Evolutionary conservation across 1,140 invertebrate species (phyloP), one percentile per base, ranked within the genome.

Genomic region (Harpegnathos saltator): DNA sequence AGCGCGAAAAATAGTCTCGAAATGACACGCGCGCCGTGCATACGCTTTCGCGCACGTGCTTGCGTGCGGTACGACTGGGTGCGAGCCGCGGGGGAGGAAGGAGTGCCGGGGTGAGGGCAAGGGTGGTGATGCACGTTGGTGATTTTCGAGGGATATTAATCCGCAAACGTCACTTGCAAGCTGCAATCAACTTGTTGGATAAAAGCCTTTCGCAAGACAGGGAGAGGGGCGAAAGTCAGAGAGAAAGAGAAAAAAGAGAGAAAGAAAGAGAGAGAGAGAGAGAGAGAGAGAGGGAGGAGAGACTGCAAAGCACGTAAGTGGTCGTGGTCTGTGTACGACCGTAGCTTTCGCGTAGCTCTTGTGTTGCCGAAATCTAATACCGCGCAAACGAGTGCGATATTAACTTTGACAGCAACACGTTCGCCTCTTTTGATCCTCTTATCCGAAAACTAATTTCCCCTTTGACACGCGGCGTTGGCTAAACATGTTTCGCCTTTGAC

Each of bases 381-480:
- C n/a, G 56, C 11, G 62, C 68, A 74, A 83, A 62, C 44, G 33
- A 71, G 56, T 58, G 44, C 48, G 73, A 87, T 87, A 83, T 83
- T 78, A 78, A 83, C 68, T 83, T 85, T 44, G 19, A 62, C 78
- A 54, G 56, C 58, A 54, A 82, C 78, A 62, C 38, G 15, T 59
- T 61, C 19, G 4, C 29, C 66, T 85, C 80, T 83, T 83, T 72
- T 86, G 72, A 86, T 65, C 56, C 73, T 52, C 62, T 84, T 86
- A 83, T 78, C 56, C 68, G 54, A 62, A 86, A 87, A 87, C 81
- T 87, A 86, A 87, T 86, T 87, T 84, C 52, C 65, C 73, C 48
- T 87, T 80, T 72, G 73, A 74, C 73, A 65, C 74, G 44, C 59
- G 72, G 29, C 54, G 66, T 19, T 82, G 44, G 69, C 33, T 73